Conservation (phyloP, 1,140 invertebrate species). For the Bilobella aurantiaca region DNA sequence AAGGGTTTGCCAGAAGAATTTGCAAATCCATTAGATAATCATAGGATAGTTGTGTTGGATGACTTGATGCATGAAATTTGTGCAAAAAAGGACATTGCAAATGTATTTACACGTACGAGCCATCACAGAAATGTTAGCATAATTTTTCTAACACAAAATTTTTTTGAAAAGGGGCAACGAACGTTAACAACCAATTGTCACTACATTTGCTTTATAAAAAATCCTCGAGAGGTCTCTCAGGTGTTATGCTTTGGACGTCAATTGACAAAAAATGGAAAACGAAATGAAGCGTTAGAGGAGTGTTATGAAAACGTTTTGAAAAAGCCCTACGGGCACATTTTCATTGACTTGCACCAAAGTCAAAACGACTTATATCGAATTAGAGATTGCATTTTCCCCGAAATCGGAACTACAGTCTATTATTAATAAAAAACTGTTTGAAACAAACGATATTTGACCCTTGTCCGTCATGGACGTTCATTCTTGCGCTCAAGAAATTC, state of each 20-base stretch:
- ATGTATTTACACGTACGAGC: neutral
- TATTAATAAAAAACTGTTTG: too few species aligned
- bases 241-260: neutral
- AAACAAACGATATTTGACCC: too few species aligned
- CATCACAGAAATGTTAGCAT: slow-evolving; percentile 6
- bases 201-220: neutral
- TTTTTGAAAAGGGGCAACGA: neutral
- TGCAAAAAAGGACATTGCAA: neutral
- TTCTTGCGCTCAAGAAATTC: too few species aligned
- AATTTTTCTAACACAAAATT: slow-evolving; percentile 6
- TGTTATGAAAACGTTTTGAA: neutral
- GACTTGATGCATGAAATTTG: slow-evolving; percentile 2
- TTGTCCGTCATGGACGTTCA: too few species aligned
- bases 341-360: too few species aligned
- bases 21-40: neutral
- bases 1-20: neutral
- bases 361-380: too few species aligned
- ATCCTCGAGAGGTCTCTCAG: neutral
- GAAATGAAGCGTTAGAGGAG: neutral
- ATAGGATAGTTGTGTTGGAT: neutral
- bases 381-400: too few species aligned
- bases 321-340: neutral
- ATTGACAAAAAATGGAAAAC: neutral
- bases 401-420: too few species aligned
- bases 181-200: neutral